A percentile compares a stretch with the other conserved stretches of the same genome.
phyloP scores from a whole-genome alignment of 2,888 invertebrate genomes.

The Lypha dubia region DNA sequence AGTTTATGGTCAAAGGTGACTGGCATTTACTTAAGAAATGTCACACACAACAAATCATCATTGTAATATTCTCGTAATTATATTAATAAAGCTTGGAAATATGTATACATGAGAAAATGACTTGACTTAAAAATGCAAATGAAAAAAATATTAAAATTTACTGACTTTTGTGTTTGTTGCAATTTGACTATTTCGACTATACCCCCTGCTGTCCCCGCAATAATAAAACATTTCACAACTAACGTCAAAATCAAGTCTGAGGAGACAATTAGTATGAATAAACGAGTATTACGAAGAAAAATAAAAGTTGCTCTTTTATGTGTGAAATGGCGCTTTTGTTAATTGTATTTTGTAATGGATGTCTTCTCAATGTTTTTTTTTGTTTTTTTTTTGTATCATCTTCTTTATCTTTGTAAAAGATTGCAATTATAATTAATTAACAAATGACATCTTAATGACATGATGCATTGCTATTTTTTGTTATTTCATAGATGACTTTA shows the following conservation, averaged over 20 bases:
- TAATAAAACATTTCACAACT: constrained; percentile 1
- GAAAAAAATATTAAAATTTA: constrained; percentile 12
- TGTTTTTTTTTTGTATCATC: not conserved
- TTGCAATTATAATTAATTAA: constrained; percentile 52
- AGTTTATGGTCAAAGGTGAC: constrained; percentile 65
- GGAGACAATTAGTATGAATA: constrained; percentile 40
- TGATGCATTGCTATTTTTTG: constrained; percentile 22
- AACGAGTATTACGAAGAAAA: not conserved
- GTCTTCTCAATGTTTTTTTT: not conserved
- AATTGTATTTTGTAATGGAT: constrained; percentile 20
- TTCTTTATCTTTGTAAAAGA: not conserved
- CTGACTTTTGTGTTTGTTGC: constrained; percentile 33
- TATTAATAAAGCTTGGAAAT: constrained; percentile 7
- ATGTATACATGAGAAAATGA: not conserved
- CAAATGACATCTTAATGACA: constrained; percentile 45
- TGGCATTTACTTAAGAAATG: constrained; percentile 61
- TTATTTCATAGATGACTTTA: not conserved
- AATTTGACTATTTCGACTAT: constrained; percentile 6
- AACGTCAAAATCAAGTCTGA: constrained; percentile 35
- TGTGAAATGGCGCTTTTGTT: constrained; percentile 28
- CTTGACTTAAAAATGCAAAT: not conserved
- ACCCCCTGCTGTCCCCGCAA: not conserved
- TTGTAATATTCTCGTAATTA: constrained; percentile 5
- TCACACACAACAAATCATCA: constrained; percentile 42
- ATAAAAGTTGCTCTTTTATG: not conserved